Base-by-base conservation (phyloP, 2,797 vertebrate genomes). In the Austrolebias charrua region DNA sequence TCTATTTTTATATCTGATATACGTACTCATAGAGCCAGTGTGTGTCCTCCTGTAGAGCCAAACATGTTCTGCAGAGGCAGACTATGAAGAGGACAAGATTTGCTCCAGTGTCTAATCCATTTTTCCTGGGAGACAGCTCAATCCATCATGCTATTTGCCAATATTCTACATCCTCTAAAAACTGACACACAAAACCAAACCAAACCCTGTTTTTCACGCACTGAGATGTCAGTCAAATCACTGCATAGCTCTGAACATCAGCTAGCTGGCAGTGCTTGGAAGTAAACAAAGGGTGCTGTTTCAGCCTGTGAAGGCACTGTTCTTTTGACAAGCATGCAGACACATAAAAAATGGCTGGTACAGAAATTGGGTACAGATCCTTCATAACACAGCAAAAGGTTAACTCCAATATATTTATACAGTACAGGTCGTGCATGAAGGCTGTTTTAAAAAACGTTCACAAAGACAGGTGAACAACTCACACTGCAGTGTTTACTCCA, bases 61-160 rank as follows among this genome's bases (percentile, higher is more conserved):
- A 45, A 42, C 49, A 69, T 52, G 48, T 63, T 68, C 63, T 81
- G 66, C 71, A 66, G 73, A 63, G 35, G 60, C 71, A 46, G 63
- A 79, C 64, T 59, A 59, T 14, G 51, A 58, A 53, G 47, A 77
- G 66, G 47, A 28, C 65, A 66, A 73, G 66, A 68, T 82, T 72
- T 78, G 59, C 63, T 73, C 58, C 38, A 66, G 62, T 62, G 75
- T 82, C 66, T 81, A 73, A 89, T 83, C 67, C 71, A 82, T 40
- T 81, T 76, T 76, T 77, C 72, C 69, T 74, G 55, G 66, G 70
- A 82, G 67, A 73, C 62, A 65, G 53, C 82, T 85, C 71, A 81
- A 86, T 75, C 71, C 73, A 85, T 83, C 79, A 69, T 73, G 73
- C 67, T 61, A 67, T 64, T 71, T 58, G 28, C 33, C 60, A 67